These are phyloP conservation scores for Coturnix japonica DNA, from an alignment of 2,113 vertebrate genomes.

Conservation along the genomic window DNA sequence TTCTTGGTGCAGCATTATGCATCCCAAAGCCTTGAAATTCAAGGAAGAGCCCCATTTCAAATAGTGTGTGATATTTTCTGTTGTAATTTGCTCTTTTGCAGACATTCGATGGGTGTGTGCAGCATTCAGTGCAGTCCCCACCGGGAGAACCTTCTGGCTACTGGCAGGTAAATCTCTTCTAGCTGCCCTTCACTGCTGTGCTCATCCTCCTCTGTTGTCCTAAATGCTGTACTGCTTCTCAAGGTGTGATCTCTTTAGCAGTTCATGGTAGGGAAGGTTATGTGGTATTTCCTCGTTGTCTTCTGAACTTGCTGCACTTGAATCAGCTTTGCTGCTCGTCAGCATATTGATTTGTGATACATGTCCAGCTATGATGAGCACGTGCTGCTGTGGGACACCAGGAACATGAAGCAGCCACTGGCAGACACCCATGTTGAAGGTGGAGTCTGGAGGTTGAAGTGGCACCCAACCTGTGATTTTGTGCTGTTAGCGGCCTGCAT, in stretches of 20 bases:
- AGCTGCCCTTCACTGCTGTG: accelerated
- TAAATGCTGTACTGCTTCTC: accelerated
- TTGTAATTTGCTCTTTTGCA: constrained; percentile 40
- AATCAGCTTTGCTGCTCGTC: not conserved
- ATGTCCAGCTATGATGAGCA: constrained; percentile 90
- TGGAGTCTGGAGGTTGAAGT: constrained; percentile 94
- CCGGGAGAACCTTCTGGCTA: constrained; percentile 87
- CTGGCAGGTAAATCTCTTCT: constrained; percentile 85
- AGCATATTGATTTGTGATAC: not conserved
- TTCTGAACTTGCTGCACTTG: not conserved
- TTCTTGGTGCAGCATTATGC: not conserved
- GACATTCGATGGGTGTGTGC: constrained; percentile 95
- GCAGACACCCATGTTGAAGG: constrained; percentile 83
- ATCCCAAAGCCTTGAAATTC: not conserved
- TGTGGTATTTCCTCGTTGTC: accelerated
- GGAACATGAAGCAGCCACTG: constrained; percentile 86
- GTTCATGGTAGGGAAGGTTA: not conserved
- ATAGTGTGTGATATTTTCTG: not conserved
- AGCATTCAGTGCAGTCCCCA: constrained; percentile 93
- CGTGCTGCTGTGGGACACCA: constrained; percentile 90
- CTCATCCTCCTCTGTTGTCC: not conserved
- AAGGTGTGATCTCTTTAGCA: not conserved
- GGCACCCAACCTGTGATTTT: constrained; percentile 85
- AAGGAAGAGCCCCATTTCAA: not conserved
- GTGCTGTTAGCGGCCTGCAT: constrained; percentile 93